Percentiles rank a stretch among this genome's conserved stretches.
These are phyloP conservation scores for Sylvicola cinctus DNA, from an alignment of 2,888 invertebrate species.

Conservation along the genomic window DNA sequence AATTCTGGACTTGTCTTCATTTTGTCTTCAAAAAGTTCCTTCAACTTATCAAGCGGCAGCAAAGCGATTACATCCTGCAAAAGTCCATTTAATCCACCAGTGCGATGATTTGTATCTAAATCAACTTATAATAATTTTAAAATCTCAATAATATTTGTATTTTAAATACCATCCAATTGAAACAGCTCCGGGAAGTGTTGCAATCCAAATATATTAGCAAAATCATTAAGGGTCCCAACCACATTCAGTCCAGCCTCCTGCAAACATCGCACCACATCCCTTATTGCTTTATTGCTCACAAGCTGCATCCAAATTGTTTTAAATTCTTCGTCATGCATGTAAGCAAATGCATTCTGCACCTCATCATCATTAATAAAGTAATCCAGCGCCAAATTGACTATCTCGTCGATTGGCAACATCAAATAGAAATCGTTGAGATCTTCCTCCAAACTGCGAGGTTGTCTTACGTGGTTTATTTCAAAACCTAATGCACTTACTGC, in stretches of 20 bases:
- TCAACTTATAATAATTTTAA: no score
- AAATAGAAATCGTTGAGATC: slow-evolving; percentile 20
- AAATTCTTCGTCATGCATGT: slow-evolving; percentile 16
- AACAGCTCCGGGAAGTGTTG: no score
- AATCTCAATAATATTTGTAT: no score
- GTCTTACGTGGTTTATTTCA: no score
- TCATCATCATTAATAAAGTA: slow-evolving; percentile 19
- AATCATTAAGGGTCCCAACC: slow-evolving; percentile 12
- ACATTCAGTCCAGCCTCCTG: slow-evolving; percentile 20
- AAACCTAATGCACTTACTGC: no score
- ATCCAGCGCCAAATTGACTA: slow-evolving; percentile 15
- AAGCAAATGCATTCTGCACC: slow-evolving; percentile 17
- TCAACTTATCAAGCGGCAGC: slow-evolving; percentile 22
- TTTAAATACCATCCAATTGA: no score
- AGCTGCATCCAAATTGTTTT: slow-evolving; percentile 14
- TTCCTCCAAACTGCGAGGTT: no score
- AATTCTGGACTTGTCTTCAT: slow-evolving; percentile 20
- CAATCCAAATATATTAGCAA: no score
- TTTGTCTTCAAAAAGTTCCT: slow-evolving; percentile 21
- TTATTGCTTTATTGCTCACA: slow-evolving; percentile 16
- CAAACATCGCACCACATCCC: slow-evolving; percentile 17
- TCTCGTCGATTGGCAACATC: slow-evolving; percentile 16
- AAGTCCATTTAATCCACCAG: slow-evolving; percentile 19
- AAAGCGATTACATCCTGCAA: slow-evolving; percentile 20
- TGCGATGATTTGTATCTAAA: slow-evolving; percentile 9